Percentiles rank a stretch among this genome's conserved stretches.
These are phyloP conservation scores for Rhea pennata DNA, from an alignment of 2,113 vertebrate species.

Conservation along the genomic window DNA sequence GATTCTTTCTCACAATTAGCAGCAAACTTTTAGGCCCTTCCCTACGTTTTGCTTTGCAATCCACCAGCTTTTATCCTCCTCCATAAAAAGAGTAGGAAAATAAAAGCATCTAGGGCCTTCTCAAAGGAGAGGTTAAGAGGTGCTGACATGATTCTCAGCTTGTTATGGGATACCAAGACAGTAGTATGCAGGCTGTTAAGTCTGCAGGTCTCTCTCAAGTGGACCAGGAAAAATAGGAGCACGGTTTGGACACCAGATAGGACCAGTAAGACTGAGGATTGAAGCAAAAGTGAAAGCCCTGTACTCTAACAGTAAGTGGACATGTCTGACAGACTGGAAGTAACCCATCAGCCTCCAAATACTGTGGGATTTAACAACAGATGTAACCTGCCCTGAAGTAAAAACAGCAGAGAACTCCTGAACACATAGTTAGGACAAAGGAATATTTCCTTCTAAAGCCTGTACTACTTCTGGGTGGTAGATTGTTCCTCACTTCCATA, in stretches of 20 bases:
- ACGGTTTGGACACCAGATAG: not conserved
- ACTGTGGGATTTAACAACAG: not conserved
- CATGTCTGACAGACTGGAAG: accelerated
- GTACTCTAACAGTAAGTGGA: not conserved
- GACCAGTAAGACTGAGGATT: not conserved
- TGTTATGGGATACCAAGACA: not conserved
- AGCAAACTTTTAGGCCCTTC: not conserved
- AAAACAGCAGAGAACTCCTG: not conserved
- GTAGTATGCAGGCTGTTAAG: accelerated
- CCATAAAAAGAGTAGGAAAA: not conserved
- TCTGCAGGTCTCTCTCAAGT: not conserved
- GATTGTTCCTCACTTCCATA: not conserved
- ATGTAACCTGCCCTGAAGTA: not conserved
- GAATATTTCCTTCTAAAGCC: not conserved
- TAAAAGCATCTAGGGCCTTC: not conserved
- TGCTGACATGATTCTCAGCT: not conserved
- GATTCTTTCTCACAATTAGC: not conserved
- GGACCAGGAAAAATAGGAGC: not conserved
- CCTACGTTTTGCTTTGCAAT: not conserved
- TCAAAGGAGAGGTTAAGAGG: not conserved
- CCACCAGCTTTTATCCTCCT: not conserved
- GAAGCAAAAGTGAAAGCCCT: not conserved
- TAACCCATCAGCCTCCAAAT: not conserved
- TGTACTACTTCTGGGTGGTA: not conserved
- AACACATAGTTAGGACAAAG: not conserved